Percentiles rank a stretch among this genome's conserved stretches.
phyloP scores from a whole-genome alignment of 2,113 vertebrate species.

The Theristicus caerulescens region DNA sequence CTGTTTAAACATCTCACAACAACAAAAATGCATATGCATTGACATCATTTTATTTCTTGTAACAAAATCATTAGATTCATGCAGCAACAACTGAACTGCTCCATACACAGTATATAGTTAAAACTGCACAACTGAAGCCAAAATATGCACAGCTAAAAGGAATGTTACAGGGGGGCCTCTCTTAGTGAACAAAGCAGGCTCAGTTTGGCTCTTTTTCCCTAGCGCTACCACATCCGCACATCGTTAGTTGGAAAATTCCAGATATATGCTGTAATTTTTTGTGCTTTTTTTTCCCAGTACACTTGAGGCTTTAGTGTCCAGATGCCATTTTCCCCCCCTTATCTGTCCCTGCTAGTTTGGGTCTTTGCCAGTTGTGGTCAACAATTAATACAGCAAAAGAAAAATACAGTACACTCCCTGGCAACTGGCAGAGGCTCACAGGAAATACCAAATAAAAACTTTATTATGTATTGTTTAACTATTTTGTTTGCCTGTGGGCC shows the following conservation, averaged over 20 bases:
- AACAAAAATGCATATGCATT: background rate
- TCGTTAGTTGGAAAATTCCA: conserved; percentile 99
- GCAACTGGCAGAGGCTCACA: conserved; percentile 81
- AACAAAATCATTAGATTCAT: conserved; percentile 72
- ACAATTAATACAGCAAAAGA: conserved; percentile 84
- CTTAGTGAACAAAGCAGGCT: conserved; percentile 97
- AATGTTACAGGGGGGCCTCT: conserved; percentile 97
- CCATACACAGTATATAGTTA: conserved; percentile 91
- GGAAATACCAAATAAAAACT: conserved; percentile 88
- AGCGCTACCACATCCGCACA: conserved; percentile 98
- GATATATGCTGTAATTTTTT: conserved; percentile 99
- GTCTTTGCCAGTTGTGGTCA: conserved; percentile 79
- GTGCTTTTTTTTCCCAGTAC: conserved; percentile 78
- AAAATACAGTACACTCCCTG: conserved; percentile 79
- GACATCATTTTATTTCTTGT: conserved; percentile 41
- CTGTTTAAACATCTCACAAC: background rate
- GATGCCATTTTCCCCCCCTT: conserved; percentile 82
- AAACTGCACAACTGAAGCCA: conserved; percentile 90
- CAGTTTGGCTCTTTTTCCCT: conserved; percentile 96
- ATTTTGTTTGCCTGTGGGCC: conserved; percentile 81
- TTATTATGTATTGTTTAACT: conserved; percentile 82
- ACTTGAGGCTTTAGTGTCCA: conserved; percentile 92
- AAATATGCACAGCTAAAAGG: conserved; percentile 97
- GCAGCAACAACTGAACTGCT: conserved; percentile 77
- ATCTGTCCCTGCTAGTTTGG: conserved; percentile 81